Evolutionary conservation across 2,888 invertebrate species (phyloP), one percentile per base, ranked within the genome.

Genomic region (Tachystola acroxantha): DNA sequence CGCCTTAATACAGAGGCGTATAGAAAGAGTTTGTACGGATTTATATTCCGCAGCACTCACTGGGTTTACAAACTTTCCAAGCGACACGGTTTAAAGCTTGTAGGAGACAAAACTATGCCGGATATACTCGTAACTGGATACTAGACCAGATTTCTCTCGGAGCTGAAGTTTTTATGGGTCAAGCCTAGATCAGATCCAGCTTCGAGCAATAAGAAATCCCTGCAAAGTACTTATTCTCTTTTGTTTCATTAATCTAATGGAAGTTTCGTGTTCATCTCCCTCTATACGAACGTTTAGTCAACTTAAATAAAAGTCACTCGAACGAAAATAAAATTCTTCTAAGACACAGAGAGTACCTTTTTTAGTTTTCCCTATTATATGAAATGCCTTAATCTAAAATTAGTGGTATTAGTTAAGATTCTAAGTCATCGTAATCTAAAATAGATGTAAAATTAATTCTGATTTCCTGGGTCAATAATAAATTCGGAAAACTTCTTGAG

Each of bases 91-190:
- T 79, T 71, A 72, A 77, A 75, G 61, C 71, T 64, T 59, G 49
- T 58, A 48, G 58, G 63, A 62, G 73, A 77, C 70, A 67, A 67
- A 70, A 72, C 75, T 71, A 79, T 73, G 78, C 77, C 68, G 24
- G 69, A 71, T 79, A 73, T 69, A 22, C 32, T 22, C 22, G 32
- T 22, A 73, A 66, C 72, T 67, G 64, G 68, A 65, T 71, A 69
- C 63, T 50, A 66, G 55, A 67, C 67, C 64, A 69, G 78, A 72
- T 75, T 75, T 76, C 60, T 57, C 64, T 40, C 56, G 46, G 43
- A 49, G 59, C 44, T 53, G 54, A 77, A 79, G 70, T 78, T 82
- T 80, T 76, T 79, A 72, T 79, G 61, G 81, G 80, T 82, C 81
- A 82, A 78, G 67, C 78, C 72, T 65, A 75, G 81, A 76, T 81